A percentile compares a stretch with the other conserved stretches of the same genome.
phyloP scores from a whole-genome alignment of 1,140 invertebrate genomes.

The Rhyacophila brunnea region DNA sequence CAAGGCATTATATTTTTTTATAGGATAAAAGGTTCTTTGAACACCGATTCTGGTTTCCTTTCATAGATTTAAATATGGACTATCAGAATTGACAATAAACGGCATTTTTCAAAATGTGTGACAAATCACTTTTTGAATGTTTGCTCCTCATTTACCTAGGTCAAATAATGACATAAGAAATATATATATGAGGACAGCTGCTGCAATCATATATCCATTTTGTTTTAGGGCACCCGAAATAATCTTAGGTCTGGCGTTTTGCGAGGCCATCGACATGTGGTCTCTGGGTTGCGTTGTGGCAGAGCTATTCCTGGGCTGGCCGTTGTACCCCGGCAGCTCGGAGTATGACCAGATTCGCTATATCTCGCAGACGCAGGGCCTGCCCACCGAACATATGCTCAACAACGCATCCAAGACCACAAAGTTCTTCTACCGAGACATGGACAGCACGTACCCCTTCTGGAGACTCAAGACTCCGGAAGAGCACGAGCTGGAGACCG shows the following conservation, averaged over 20 bases:
- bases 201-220: background rate
- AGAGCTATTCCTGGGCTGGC: conserved; percentile 99
- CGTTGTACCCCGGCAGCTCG: conserved; percentile 97
- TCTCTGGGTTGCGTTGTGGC: conserved; percentile 99
- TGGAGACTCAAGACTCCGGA: conserved; percentile 97
- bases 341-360: conserved; percentile 99
- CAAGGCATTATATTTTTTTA: no score
- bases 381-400: conserved; percentile 98
- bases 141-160: no score
- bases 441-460: conserved; percentile 95
- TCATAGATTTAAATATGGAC: no score
- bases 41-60: no score
- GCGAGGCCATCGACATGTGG: conserved; percentile 99
- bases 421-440: conserved; percentile 97
- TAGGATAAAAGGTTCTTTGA: no score
- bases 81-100: no score
- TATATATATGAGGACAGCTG: no score
- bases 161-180: no score
- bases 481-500: conserved; percentile 96
- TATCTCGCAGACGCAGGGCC: conserved; percentile 70
- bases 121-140: no score
- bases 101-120: no score
- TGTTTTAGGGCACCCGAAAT: conserved; percentile 91
- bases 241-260: conserved; percentile 96
- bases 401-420: conserved; percentile 97